A percentile compares a stretch with the other conserved stretches of the same genome.
Evolutionary conservation across 2,888 invertebrate species (phyloP).

Genomic region (Criorhina ranunculi): DNA sequence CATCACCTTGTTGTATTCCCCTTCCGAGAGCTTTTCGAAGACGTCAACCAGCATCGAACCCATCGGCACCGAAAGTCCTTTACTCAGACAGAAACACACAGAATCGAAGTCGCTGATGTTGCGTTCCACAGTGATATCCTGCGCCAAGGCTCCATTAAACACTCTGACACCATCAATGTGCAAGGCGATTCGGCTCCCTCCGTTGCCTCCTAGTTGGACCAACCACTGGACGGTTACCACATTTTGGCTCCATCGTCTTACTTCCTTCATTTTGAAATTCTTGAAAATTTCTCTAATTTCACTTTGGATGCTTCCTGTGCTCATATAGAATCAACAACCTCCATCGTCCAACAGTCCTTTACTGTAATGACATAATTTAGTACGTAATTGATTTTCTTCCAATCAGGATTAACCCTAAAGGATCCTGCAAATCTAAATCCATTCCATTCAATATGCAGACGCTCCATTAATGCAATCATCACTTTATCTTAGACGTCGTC

Average conservation of each 20-base stretch:
- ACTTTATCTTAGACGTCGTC: not conserved
- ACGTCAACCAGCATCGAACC: slow-evolving; percentile 93
- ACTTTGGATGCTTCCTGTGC: too few relatives aligned
- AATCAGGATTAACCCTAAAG: not conserved
- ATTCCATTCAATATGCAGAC: slow-evolving; percentile 10
- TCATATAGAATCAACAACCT: too few relatives aligned
- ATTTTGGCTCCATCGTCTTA: too few relatives aligned
- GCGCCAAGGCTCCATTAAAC: slow-evolving; percentile 93
- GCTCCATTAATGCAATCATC: not conserved
- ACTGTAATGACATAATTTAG: not conserved
- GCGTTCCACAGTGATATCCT: slow-evolving; percentile 87
- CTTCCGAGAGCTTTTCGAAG: slow-evolving; percentile 95
- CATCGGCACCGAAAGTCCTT: slow-evolving; percentile 95
- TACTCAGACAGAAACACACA: slow-evolving; percentile 95
- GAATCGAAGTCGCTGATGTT: slow-evolving; percentile 91
- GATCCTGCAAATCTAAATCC: not conserved
- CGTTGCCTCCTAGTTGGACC: slow-evolving; percentile 86
- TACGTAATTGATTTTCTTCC: not conserved
- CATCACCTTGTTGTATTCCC: slow-evolving; percentile 96
- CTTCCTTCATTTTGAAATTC: too few relatives aligned
- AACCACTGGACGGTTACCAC: too few relatives aligned
- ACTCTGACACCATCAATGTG: slow-evolving; percentile 98
- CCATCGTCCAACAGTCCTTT: not conserved
- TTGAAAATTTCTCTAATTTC: too few relatives aligned
- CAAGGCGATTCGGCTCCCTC: slow-evolving; percentile 85